Evolutionary conservation across 1,140 invertebrate species (phyloP).

Genomic region (Zaprionus davidi): DNA sequence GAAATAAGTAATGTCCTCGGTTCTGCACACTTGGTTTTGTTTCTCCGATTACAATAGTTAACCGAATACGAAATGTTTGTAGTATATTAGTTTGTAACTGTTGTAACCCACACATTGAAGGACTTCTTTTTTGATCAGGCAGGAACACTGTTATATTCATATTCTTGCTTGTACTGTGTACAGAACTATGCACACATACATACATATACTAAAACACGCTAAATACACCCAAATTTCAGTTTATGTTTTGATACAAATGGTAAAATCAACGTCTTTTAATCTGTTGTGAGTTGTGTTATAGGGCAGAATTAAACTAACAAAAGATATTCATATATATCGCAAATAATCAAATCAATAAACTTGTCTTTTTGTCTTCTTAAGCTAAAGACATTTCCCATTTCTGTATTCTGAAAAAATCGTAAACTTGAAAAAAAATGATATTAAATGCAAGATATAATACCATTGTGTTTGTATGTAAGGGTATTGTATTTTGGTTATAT

Average conservation of each 20-base stretch:
- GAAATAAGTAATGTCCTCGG: background rate
- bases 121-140: background rate
- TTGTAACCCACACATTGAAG: background rate
- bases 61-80: background rate
- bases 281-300: constrained; percentile 1
- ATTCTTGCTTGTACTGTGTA: background rate
- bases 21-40: constrained; percentile 1
- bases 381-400: background rate
- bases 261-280: background rate
- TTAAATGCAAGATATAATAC: background rate
- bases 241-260: background rate
- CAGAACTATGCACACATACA: background rate
- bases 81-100: background rate
- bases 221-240: background rate
- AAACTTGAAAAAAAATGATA: background rate
- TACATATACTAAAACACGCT: constrained; percentile 4
- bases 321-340: background rate
- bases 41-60: background rate
- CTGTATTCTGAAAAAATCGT: constrained; percentile 2
- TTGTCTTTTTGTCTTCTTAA: background rate
- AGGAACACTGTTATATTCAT: background rate
- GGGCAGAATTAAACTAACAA: background rate
- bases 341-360: background rate
- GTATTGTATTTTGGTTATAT: background rate
- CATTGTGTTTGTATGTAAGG: background rate